Evolutionary conservation across 1,140 invertebrate genomes (phyloP).

Genomic region (Stegodyphus dumicola): DNA sequence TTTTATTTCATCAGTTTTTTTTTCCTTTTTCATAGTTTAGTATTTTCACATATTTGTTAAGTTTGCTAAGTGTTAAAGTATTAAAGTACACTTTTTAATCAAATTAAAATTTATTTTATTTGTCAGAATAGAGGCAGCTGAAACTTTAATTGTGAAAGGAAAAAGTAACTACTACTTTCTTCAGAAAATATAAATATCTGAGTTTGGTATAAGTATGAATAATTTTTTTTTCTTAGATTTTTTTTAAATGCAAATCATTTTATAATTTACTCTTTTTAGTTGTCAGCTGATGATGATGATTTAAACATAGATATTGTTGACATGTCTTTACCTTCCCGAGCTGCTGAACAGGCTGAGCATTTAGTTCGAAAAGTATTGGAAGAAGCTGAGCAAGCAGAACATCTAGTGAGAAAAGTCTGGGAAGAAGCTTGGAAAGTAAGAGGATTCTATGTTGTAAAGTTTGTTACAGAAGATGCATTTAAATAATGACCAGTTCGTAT

Average conservation of each 20-base stretch:
- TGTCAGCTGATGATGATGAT: constrained; percentile 37
- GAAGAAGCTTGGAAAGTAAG: constrained; percentile 76
- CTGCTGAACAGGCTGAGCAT: constrained; percentile 92
- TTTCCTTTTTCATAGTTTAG: no score
- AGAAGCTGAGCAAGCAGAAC: constrained; percentile 91
- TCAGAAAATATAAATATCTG: no score
- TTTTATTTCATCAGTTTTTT: no score
- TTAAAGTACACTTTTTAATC: no score
- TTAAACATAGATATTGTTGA: constrained; percentile 52
- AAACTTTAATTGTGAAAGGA: no score
- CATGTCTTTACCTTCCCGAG: constrained; percentile 81
- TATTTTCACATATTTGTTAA: no score
- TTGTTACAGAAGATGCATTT: no score
- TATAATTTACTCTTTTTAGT: not conserved
- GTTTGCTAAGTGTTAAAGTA: no score
- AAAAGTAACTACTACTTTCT: no score
- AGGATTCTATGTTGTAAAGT: not conserved
- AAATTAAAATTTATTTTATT: no score
- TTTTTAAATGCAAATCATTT: not conserved
- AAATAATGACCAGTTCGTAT: no score
- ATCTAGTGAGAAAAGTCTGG: constrained; percentile 87
- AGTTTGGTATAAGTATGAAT: not conserved
- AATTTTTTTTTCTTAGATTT: not conserved
- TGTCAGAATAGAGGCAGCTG: no score
- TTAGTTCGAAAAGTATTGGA: constrained; percentile 94